These are phyloP conservation scores for Propithecus perrieri DNA, from an alignment of 2,797 vertebrate species.

Conservation along the genomic window DNA sequence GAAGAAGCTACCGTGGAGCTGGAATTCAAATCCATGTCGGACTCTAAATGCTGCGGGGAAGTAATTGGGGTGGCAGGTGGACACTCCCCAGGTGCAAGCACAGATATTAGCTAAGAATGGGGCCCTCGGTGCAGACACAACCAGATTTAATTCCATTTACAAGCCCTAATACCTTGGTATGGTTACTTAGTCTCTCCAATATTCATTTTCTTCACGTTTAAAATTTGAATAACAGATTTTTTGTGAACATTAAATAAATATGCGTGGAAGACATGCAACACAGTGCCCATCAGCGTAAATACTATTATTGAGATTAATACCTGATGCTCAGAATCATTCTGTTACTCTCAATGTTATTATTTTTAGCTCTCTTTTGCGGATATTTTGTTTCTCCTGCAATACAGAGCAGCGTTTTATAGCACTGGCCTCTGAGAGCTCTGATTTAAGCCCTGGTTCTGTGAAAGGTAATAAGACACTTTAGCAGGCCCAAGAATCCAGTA, in stretches of 20 bases:
- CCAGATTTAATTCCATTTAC: neutral
- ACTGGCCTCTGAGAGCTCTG: neutral
- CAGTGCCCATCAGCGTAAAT: neutral
- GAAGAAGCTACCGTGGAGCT: fast-evolving
- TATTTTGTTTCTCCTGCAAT: neutral
- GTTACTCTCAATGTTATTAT: neutral
- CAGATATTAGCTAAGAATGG: fast-evolving
- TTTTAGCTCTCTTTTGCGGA: neutral
- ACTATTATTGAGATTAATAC: neutral
- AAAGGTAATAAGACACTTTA: neutral
- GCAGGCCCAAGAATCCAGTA: neutral
- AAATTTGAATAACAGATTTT: neutral
- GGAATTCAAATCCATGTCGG: fast-evolving
- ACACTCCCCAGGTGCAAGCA: fast-evolving
- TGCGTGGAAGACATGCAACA: fast-evolving
- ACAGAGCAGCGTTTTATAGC: neutral
- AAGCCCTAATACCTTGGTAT: fast-evolving
- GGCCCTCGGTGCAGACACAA: fast-evolving
- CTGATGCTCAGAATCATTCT: no score
- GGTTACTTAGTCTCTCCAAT: neutral
- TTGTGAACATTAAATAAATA: neutral
- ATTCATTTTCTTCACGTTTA: neutral
- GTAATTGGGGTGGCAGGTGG: fast-evolving
- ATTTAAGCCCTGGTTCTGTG: neutral
- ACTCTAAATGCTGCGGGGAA: fast-evolving